A percentile compares a stretch with the other conserved stretches of the same genome.
phyloP scores from a whole-genome alignment of 2,888 invertebrate genomes.

The Spatulosminthurus flaviceps region DNA sequence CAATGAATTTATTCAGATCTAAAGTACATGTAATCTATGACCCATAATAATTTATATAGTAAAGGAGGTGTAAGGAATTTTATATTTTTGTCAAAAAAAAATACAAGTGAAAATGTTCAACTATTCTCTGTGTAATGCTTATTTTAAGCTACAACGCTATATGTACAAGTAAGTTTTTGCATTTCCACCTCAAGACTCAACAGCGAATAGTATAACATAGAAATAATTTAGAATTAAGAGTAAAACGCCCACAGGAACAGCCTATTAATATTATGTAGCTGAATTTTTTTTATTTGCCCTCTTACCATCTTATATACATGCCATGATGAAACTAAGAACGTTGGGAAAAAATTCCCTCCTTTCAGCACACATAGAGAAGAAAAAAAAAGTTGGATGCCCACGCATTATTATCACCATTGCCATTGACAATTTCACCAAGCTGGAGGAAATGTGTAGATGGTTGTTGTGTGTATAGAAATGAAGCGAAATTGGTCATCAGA shows the following conservation, averaged over 20 bases:
- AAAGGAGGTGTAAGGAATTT: too few relatives aligned
- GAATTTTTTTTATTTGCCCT: neutral
- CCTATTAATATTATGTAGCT: neutral
- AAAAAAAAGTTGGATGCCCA: slow-evolving; percentile 10
- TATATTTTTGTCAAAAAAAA: too few relatives aligned
- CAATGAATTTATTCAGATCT: too few relatives aligned
- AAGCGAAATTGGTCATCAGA: neutral
- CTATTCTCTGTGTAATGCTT: too few relatives aligned
- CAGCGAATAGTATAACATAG: too few relatives aligned
- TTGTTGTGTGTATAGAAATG: neutral
- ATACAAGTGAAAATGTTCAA: too few relatives aligned
- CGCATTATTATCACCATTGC: slow-evolving; percentile 5
- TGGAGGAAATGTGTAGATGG: neutral
- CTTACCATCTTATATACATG: too few relatives aligned
- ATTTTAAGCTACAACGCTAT: too few relatives aligned
- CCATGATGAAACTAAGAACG: neutral
- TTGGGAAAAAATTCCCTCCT: slow-evolving; percentile 2
- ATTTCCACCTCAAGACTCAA: too few relatives aligned
- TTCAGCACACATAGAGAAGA: neutral
- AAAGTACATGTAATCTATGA: too few relatives aligned
- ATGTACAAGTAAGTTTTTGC: too few relatives aligned
- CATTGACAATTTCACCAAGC: slow-evolving; percentile 8
- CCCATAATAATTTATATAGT: too few relatives aligned
- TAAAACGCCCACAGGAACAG: slow-evolving; percentile 60
- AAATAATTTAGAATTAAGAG: slow-evolving; percentile 64